Evolutionary conservation across 2,888 invertebrate genomes (phyloP), one percentile per base, ranked within the genome.

Genomic region (Euclidia mi): DNA sequence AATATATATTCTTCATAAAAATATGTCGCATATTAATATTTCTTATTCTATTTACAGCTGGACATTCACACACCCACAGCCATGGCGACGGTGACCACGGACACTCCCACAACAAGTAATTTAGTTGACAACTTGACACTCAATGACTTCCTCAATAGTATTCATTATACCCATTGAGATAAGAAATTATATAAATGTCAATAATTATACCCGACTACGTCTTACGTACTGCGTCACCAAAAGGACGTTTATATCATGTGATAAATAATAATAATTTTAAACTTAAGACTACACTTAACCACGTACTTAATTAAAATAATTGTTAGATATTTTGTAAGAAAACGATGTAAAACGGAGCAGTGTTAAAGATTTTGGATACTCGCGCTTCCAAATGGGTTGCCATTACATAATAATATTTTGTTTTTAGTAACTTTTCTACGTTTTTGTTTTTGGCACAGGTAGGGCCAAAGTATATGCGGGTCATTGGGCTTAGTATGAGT

Each of bases 11-110:
- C n/a, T n/a, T n/a, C n/a, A n/a, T n/a, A n/a, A n/a, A n/a, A n/a
- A n/a, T n/a, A n/a, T n/a, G n/a, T n/a, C n/a, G n/a, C n/a, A n/a
- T n/a, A 15, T 55, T 44, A 14, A 42, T 46, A 20, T 47, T 34
- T 18, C 18, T 37, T 56, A 47, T 60, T 56, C 29, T 64, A 53
- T 61, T 87, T 84, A 17, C 87, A 94, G 92, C 90, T 61, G 82
- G 82, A 1, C 92, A 92, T 71, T 79, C 91, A 0, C 92, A 90
- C 80, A 86, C 80, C 35, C 92, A 87, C 68, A 65, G 71, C 0
- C 79, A 84, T 51, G 72, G 59, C 43, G 51, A 35, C 28, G 62
- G 17, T 14, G 77, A 76, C 51, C 82, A 84, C 49, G 78, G 78
- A 0, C 87, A 89, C 60, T 76, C 80, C 1, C 88, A 90, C 45